Evolutionary conservation across 2,113 vertebrate genomes (phyloP).

Genomic region (Strix aluco): DNA sequence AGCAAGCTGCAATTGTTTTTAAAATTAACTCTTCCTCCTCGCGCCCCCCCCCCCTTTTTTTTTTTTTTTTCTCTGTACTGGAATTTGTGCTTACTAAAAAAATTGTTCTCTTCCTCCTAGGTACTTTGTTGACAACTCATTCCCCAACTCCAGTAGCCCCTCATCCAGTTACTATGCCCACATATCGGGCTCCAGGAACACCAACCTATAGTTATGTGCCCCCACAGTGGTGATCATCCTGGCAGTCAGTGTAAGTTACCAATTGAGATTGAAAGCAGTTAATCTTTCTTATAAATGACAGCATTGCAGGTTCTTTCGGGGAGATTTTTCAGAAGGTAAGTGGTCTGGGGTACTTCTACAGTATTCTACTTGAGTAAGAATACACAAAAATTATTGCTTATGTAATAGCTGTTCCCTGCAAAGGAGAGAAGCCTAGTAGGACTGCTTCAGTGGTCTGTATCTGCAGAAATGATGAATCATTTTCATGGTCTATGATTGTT

Average conservation of each 20-base stretch:
- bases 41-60: accelerated
- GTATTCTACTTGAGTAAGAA: not conserved
- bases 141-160: constrained; percentile 91
- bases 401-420: not conserved
- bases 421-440: not conserved
- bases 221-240: constrained; percentile 92
- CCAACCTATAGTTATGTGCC: constrained; percentile 98
- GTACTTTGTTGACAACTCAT: constrained; percentile 93
- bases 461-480: not conserved
- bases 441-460: not conserved
- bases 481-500: accelerated
- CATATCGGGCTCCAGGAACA: constrained; percentile 91
- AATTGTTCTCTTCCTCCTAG: constrained; percentile 63
- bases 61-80: not conserved
- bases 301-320: not conserved
- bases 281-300: not conserved
- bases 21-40: not conserved
- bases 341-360: not conserved
- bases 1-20: not conserved
- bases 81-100: not conserved
- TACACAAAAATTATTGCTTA: not conserved
- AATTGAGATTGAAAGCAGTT: not conserved
- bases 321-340: not conserved
- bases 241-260: constrained; percentile 81
- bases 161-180: constrained; percentile 92